A percentile compares a stretch with the other conserved stretches of the same genome.
phyloP scores from a whole-genome alignment of 1,140 invertebrate genomes.

The Pristionchus pacificus region DNA sequence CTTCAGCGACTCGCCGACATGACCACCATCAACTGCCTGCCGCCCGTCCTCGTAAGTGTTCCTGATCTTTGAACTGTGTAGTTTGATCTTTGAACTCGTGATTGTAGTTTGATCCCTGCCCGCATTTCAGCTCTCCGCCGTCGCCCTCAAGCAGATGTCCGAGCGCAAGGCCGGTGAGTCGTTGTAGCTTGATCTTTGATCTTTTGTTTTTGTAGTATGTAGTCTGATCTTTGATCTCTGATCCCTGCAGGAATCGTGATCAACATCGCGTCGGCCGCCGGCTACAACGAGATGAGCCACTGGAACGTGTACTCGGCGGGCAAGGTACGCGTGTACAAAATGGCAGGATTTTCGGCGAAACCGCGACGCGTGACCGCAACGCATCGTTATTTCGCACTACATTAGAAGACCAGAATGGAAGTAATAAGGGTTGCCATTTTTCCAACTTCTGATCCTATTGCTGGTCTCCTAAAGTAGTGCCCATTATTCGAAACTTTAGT shows the following conservation, averaged over 20 bases:
- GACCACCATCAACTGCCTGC: conserved; percentile 39
- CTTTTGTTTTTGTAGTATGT: too few species aligned
- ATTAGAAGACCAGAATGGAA: too few species aligned
- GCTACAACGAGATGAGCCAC: conserved; percentile 19
- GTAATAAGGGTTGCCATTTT: too few species aligned
- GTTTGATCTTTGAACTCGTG: conserved; percentile 7
- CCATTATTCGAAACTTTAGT: neutral
- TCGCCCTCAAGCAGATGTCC: conserved; percentile 38
- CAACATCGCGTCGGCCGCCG: conserved; percentile 40
- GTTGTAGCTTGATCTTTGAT: too few species aligned
- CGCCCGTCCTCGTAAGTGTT: conserved; percentile 29
- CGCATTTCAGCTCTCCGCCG: conserved; percentile 35
- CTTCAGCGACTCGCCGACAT: conserved; percentile 44
- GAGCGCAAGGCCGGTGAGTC: conserved; percentile 25
- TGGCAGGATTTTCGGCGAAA: too few species aligned
- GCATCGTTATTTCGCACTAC: too few species aligned
- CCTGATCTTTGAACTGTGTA: neutral
- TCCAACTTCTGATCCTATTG: too few species aligned
- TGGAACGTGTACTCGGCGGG: conserved; percentile 51
- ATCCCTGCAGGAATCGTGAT: conserved; percentile 44
- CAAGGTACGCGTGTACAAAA: conserved; percentile 37
- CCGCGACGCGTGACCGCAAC: too few species aligned
- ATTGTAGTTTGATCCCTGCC: neutral
- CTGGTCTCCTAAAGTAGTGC: neutral
- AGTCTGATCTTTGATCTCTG: too few species aligned